phyloP scores from a whole-genome alignment of 2,888 invertebrate species.

The Eilema griseolum region DNA sequence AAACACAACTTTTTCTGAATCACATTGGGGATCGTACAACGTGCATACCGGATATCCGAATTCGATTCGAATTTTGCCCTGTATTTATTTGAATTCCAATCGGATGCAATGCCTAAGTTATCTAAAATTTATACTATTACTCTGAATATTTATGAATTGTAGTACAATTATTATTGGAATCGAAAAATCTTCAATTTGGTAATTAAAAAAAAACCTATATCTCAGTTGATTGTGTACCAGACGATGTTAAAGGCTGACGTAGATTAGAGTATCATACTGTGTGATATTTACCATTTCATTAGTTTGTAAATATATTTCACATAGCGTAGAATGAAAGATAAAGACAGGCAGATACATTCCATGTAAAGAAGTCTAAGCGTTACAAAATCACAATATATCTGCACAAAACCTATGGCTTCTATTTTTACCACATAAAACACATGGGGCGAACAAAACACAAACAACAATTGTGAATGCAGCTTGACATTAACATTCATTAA shows the following conservation, averaged over 20 bases:
- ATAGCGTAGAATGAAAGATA: not conserved
- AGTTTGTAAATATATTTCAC: not conserved
- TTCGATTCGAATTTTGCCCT: not conserved
- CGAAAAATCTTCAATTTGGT: not conserved
- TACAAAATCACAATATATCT: constrained; percentile 35
- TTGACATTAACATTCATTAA: constrained; percentile 84
- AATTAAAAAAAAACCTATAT: not conserved
- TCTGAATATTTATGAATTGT: not conserved
- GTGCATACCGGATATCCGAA: not conserved
- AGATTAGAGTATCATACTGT: not conserved
- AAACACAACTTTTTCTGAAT: not conserved
- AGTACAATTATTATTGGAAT: not conserved
- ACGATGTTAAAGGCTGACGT: not conserved
- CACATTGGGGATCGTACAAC: not conserved
- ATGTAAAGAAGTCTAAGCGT: constrained; percentile 9
- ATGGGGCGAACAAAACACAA: constrained; percentile 60
- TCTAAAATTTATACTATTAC: not conserved
- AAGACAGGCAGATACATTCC: not conserved
- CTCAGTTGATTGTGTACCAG: not conserved
- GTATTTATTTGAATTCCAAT: not conserved
- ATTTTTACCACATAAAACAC: constrained; percentile 52
- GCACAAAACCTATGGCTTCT: constrained; percentile 32
- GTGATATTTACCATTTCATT: too few relatives aligned
- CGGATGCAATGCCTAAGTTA: not conserved
- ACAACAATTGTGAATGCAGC: constrained; percentile 76